Conservation (phyloP, 30 jellyfish, hydroid and myxozoan species). For the Calvadosia cruxmelitensis region DNA sequence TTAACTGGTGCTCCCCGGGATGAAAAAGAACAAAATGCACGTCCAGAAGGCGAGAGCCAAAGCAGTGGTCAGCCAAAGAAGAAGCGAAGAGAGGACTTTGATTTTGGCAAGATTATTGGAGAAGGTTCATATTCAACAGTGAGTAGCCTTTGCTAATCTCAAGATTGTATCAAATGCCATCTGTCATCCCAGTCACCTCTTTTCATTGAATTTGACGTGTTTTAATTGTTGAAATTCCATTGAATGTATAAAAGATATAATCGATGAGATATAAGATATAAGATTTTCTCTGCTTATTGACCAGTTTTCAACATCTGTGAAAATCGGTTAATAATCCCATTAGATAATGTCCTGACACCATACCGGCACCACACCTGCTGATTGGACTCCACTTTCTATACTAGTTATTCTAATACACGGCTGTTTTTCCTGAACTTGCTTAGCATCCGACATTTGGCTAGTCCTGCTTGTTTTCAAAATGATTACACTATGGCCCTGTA, state of each 20-base stretch:
- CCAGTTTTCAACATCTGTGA: no score
- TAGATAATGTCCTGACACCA: no score
- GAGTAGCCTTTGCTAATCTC: slow-evolving; percentile 2
- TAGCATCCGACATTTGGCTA: no score
- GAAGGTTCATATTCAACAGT: slow-evolving; percentile 97
- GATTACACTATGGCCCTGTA: no score
- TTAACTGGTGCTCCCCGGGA: neutral
- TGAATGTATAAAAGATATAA: no score
- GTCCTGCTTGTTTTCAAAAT: no score
- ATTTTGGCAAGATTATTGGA: slow-evolving; percentile 66
- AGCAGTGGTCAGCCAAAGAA: slow-evolving; percentile 3
- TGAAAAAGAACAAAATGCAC: neutral
- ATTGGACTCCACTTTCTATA: neutral
- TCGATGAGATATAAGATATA: no score
- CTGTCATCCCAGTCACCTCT: no score
- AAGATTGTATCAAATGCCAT: neutral
- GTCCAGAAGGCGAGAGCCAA: neutral
- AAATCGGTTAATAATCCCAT: no score
- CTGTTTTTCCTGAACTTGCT: neutral
- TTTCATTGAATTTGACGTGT: no score
- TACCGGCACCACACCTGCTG: neutral
- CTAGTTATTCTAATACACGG: neutral
- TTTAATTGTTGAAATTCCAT: no score
- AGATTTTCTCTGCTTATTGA: no score
- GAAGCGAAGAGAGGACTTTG: slow-evolving; percentile 71